Base-by-base conservation (phyloP, 2,113 vertebrate genomes). In the Notarius quadriscutis region DNA sequence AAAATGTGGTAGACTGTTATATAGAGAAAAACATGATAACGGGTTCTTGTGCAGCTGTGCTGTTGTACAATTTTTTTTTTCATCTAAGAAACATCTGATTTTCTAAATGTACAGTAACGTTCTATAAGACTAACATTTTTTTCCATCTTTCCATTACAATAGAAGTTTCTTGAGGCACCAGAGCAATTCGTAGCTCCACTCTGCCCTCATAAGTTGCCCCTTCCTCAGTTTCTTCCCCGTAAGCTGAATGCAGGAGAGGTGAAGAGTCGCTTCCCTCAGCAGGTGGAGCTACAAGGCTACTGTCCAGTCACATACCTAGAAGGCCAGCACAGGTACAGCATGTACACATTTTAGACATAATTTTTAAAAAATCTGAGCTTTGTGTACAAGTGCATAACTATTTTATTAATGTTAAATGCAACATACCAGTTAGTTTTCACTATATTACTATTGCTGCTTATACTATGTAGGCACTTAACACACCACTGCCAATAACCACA, bases 291-390 rank as follows among this genome's bases (percentile, higher is more conserved):
- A 94, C 96, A 95, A 85, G 97, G 98, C 72, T 98, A 96, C 91
- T 99, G 98, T 88, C 96, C 98, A 5, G 96, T 99, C 89, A 97
- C 97, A 75, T 99, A 97, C 86, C 88, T 95, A 87, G 97, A 99
- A 55, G 98, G 97, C 81, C 95, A 96, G 22, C 95, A 95, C 89
- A 98, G 97, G 98, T 97, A n/a, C 65, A 89, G 18, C 58, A 4
- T 81, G 7, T 83, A 50, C 6, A 27, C 63, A 83, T 69, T 51
- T 67, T 63, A 20, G 6, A 53, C 50, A 15, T 30, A 6, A 18
- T 20, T 67, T 20, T 5, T 41, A 41, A 41, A 41, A 50, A 79
- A 57, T 57, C 11, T 27, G 4, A 22, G 20, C 41, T 48, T 53
- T 51, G 71, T 50, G 9, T 74, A 10, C 20, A 75, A 75, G 30